Base-by-base conservation (phyloP, 2,797 vertebrate genomes). In the Sebastes aleutianus region DNA sequence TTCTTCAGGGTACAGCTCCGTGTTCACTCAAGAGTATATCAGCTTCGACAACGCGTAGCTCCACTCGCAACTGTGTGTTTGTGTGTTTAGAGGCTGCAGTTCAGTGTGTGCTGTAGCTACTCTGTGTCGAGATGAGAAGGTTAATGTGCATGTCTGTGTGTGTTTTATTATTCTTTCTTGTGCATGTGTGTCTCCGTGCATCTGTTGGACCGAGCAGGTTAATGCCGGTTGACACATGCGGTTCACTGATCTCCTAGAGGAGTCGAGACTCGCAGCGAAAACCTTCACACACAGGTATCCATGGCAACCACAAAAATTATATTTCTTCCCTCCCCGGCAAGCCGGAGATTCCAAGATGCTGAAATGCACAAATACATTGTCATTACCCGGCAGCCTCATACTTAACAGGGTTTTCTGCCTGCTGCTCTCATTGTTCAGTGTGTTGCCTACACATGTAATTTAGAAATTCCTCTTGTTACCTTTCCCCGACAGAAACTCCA, bases 331-430 rank as follows among this genome's bases (percentile, higher is more conserved):
- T 88, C 78, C 83, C 87, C 47, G 8, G 88, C 85, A 84, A 91
- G 86, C 84, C 70, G 73, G 87, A 93, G 90, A 95, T 93, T 94
- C 88, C 72, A 86, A 82, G 86, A 93, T 90, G 87, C 88, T 92
- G 93, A 94, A 94, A 95, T 93, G 91, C 91, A 93, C 93, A 95
- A 93, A 94, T 92, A 92, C 83, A 89, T 93, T 94, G 92, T 95
- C 93, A 93, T 94, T 95, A 95, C 92, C 87, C 83, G 73, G 77
- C 87, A 85, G 91, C 79, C 85, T 86, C 85, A 83, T 93, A 89
- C 87, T 93, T 94, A 92, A 92, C 87, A 90, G 87, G 83, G 90
- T 93, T 89, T 87, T 88, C 72, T 84, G 83, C 83, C 84, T 85
- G 87, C 86, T 88, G 66, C 82, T 91, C 76, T 86, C 80, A 87